These are phyloP conservation scores for Xylota sylvarum DNA, from an alignment of 2,888 invertebrate species.

Conservation along the genomic window DNA sequence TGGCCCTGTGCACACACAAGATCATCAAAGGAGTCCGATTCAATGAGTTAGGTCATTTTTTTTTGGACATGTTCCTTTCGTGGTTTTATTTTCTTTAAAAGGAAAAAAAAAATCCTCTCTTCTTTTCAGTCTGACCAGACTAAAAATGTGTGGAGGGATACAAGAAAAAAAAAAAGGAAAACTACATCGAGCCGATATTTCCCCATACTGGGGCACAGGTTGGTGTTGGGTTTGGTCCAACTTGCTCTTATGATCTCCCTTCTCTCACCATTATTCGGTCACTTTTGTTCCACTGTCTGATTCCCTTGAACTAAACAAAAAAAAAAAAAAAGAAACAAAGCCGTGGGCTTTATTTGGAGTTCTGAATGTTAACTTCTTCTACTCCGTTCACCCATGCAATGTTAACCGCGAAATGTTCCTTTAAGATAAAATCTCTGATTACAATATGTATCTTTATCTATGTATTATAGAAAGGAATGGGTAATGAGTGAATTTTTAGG, in stretches of 20 bases:
- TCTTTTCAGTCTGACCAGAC: slow-evolving; percentile 41
- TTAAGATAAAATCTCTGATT: slow-evolving; percentile 31
- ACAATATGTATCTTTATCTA: slow-evolving; percentile 35
- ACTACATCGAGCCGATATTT: slow-evolving; percentile 41
- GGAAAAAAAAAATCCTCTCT: slow-evolving; percentile 8
- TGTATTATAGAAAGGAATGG: slow-evolving; percentile 14
- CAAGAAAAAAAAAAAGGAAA: slow-evolving; percentile 12
- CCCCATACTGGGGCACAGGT: slow-evolving; percentile 35
- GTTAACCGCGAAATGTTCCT: slow-evolving; percentile 40
- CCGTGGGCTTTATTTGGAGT: slow-evolving; percentile 64
- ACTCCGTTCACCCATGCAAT: slow-evolving; percentile 41
- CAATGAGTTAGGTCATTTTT: slow-evolving; percentile 75
- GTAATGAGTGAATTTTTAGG: background rate
- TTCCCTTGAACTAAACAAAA: slow-evolving; percentile 32
- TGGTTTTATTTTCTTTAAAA: slow-evolving; percentile 19
- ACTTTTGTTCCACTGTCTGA: slow-evolving; percentile 44
- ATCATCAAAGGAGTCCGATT: slow-evolving; percentile 77
- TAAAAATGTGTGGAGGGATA: slow-evolving; percentile 56
- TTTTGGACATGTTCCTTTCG: slow-evolving; percentile 44
- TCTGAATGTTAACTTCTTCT: slow-evolving; percentile 60
- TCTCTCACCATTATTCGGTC: slow-evolving; percentile 10
- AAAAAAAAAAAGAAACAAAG: slow-evolving; percentile 6
- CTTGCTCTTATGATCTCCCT: no score
- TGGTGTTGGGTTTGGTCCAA: no score
- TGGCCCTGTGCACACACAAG: slow-evolving; percentile 48